phyloP scores from a whole-genome alignment of 2,113 vertebrate species.

The Rhinichthys klamathensis region DNA sequence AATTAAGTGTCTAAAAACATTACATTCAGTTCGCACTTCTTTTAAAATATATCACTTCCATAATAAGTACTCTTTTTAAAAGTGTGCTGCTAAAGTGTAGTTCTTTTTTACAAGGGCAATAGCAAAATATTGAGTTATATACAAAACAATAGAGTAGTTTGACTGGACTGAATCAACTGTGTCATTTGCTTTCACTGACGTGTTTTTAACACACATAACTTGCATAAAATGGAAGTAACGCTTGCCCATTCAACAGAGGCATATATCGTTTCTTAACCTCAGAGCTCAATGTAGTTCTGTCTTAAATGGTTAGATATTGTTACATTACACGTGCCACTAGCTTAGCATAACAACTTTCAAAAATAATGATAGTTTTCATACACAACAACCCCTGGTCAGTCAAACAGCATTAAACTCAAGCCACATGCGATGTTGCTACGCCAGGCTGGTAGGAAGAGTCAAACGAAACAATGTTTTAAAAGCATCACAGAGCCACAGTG shows the following conservation, averaged over 20 bases:
- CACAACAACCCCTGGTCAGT: not conserved
- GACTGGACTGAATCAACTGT: not conserved
- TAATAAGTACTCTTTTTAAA: not conserved
- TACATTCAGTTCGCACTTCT: not conserved
- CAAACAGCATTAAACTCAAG: not conserved
- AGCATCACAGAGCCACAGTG: not conserved
- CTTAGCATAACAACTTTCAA: not conserved
- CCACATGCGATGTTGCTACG: too few relatives aligned
- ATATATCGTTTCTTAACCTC: not conserved
- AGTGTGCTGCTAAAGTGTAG: not conserved
- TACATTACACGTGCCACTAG: not conserved
- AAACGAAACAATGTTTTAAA: not conserved
- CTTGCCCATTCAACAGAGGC: not conserved
- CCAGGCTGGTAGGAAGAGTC: not conserved
- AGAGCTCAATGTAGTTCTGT: not conserved
- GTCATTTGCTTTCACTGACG: not conserved
- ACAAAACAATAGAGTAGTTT: not conserved
- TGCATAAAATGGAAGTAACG: not conserved
- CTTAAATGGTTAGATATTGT: not conserved
- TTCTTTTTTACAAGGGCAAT: not conserved
- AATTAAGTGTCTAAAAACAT: not conserved
- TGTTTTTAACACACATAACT: not conserved
- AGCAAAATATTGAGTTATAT: not conserved
- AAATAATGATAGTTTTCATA: not conserved
- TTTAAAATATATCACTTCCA: not conserved